Evolutionary conservation across 2,797 vertebrate species (phyloP), one percentile per base, ranked within the genome.

Genomic region (Bovichtus variegatus): DNA sequence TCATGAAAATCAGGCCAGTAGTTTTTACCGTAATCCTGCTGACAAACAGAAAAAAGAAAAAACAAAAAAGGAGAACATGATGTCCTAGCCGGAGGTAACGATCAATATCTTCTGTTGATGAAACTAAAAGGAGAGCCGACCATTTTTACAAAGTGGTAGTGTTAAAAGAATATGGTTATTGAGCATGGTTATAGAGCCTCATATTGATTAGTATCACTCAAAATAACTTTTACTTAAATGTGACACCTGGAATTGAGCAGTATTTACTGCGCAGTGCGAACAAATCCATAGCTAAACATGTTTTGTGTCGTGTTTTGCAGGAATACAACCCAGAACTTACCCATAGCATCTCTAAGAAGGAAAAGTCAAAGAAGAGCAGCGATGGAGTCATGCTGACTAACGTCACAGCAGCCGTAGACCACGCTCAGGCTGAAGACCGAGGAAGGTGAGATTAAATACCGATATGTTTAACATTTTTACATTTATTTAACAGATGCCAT

Each of bases 241-340:
- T 31, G 18, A 34, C 44, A 57, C 13, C 18, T 36, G 25, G 8
- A 25, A 34, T 18, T 43, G 9, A 70, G 46, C 29, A 19, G n/a
- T n/a, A 43, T 18, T 19, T 58, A 6, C 34, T 44, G 25, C 36
- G 4, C 23, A 25, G 4, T 9, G 9, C 10, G 44, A 51, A 25
- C 8, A 59, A 47, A 71, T 59, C 5, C 9, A 31, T 63, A 25
- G 5, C 4, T 29, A 12, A 69, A n/a, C 13, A 21, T 0, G 11
- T 31, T 23, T 10, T 41, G 13, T 47, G 2, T 13, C 2, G 0
- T 62, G 23, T 49, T 72, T 46, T 73, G 16, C 91, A 99, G 98
- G 98, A 99, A 80, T 99, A 98, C 94, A 98, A 98, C 90, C 96
- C 97, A 0, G 98, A 99, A 54, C 90, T 97, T 9, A 87, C 94